phyloP scores from a whole-genome alignment of 1,140 invertebrate species.

The Neodiprion pinetum region DNA sequence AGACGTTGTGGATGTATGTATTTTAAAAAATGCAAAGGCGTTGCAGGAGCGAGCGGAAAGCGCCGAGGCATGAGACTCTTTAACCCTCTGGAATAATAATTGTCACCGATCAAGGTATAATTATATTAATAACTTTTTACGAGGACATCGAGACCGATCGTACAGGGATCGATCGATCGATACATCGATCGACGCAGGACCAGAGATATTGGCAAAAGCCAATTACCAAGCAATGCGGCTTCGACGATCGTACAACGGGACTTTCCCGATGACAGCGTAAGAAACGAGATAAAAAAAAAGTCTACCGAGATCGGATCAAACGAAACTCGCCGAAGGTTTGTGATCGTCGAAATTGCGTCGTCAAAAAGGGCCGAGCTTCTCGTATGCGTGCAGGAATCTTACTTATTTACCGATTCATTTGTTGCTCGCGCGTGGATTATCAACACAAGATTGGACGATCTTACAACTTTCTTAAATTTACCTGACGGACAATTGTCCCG shows the following conservation, averaged over 20 bases:
- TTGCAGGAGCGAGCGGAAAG: no score
- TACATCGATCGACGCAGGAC: neutral
- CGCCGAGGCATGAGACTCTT: neutral
- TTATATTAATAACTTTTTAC: neutral
- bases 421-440: neutral
- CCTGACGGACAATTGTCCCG: no score
- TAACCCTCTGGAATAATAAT: neutral
- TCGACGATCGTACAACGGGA: conserved; percentile 1
- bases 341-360: conserved; percentile 3
- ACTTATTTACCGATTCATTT: neutral
- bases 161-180: neutral
- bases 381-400: neutral
- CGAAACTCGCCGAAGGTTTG: neutral
- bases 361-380: neutral
- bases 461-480: no score
- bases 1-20: no score
- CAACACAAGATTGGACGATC: no score
- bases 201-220: conserved; percentile 14
- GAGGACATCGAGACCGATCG: neutral
- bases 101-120: neutral
- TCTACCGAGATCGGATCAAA: neutral
- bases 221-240: conserved; percentile 5
- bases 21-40: no score
- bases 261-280: conserved; percentile 19
- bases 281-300: neutral